Evolutionary conservation across 2,888 invertebrate species (phyloP), one percentile per base, ranked within the genome.

Genomic region (Rhaphigaster nebulosa): DNA sequence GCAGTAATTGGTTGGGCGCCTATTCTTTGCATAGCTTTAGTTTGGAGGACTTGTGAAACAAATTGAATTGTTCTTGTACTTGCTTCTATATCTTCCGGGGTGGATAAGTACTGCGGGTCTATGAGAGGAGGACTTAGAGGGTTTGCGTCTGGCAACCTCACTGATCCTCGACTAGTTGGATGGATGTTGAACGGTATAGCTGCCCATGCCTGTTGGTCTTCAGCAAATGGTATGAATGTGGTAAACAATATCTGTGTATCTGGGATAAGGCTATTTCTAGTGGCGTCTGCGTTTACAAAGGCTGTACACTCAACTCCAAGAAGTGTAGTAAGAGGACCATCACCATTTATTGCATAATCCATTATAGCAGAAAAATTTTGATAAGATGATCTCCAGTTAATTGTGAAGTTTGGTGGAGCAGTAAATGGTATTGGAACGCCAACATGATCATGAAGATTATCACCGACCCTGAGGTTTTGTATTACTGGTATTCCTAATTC

Each of bases 21-120:
- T 29, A 95, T 94, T 41, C 94, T 94, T 92, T 95, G 94, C 93
- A 97, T 95, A 0, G 96, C 95, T 0, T 95, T 94, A 91, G 96
- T 95, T 91, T 94, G 93, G 15, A 95, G 94, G 91, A 96, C 94
- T 92, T 95, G 94, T 34, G 96, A 93, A 0, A 95, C 94, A 6
- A 95, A 93, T 13, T 95, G 94, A 13, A 96, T 94, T 0, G 95
- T 95, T 6, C 95, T 94, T 0, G 96, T 94, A 26, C 96, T 93
- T 0, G 95, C 96, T n/a, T 95, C 94, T 3, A 95, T 93, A 92
- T 97, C 97, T 70, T 95, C 94, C 18, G 95, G 95, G 92, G 96
- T 94, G 10, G 95, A 94, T 89, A 96, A 94, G 93, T 97, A 97
- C 93, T 96, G 96, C 1, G 96, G 95, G 92, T 95, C 95, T 91